Conservation (phyloP, 2,113 vertebrate genomes). For the Podiceps cristatus region DNA sequence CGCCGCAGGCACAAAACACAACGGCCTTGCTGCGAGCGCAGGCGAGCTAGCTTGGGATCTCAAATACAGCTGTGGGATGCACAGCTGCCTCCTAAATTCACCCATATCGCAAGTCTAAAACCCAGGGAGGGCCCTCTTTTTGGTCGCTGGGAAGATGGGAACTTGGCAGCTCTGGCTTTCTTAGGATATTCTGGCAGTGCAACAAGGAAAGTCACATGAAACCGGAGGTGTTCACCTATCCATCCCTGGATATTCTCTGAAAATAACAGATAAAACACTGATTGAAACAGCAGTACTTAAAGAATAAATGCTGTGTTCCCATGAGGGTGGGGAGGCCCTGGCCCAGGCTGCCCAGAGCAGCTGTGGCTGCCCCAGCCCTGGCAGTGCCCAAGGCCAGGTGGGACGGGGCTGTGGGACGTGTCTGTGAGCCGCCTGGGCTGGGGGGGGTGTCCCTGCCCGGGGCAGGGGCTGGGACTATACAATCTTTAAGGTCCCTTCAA, state of each 20-base stretch:
- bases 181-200: neutral
- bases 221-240: neutral
- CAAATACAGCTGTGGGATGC: neutral
- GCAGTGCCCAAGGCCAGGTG: too few species aligned
- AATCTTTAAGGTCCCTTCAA: too few species aligned
- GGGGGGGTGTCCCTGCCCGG: too few species aligned
- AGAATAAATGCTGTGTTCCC: neutral
- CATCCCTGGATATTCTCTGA: neutral
- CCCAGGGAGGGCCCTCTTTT: neutral
- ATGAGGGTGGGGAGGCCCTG: too few species aligned
- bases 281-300: neutral
- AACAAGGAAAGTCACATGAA: neutral
- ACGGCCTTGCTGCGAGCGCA: neutral
- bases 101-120: neutral
- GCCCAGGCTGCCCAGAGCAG: too few species aligned
- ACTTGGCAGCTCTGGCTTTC: neutral
- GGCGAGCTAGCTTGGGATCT: neutral
- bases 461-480: too few species aligned
- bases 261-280: neutral
- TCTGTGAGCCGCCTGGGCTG: too few species aligned
- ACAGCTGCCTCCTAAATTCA: neutral
- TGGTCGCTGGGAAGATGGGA: neutral
- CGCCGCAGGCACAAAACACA: neutral
- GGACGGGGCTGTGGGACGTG: too few species aligned
- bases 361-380: too few species aligned